phyloP scores from a whole-genome alignment of 2,888 invertebrate genomes.

The Selenia dentaria region DNA sequence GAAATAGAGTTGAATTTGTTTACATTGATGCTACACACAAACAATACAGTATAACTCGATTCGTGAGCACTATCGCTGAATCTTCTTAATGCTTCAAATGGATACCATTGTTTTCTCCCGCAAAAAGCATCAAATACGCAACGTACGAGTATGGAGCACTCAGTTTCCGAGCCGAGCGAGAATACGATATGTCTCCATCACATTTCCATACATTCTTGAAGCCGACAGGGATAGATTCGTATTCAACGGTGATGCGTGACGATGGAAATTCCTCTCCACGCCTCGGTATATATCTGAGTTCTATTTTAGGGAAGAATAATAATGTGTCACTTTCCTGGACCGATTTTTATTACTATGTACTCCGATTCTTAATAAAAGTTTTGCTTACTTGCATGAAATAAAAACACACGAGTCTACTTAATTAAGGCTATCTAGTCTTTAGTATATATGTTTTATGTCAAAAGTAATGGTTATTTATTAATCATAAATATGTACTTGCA shows the following conservation, averaged over 20 bases:
- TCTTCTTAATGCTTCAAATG: slow-evolving; percentile 63
- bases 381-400: too few relatives aligned
- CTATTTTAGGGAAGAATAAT: slow-evolving; percentile 20
- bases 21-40: slow-evolving; percentile 41
- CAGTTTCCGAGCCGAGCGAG: slow-evolving; percentile 57
- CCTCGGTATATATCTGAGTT: slow-evolving; percentile 38
- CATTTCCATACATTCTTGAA: slow-evolving; percentile 69
- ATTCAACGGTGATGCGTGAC: slow-evolving; percentile 62
- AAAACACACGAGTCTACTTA: too few relatives aligned
- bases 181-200: slow-evolving; percentile 76
- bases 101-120: slow-evolving; percentile 67
- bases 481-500: too few relatives aligned
- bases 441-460: too few relatives aligned
- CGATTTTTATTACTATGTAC: slow-evolving; percentile 8
- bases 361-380: too few relatives aligned
- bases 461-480: too few relatives aligned
- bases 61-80: slow-evolving; percentile 51
- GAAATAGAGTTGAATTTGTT: slow-evolving; percentile 30
- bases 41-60: slow-evolving; percentile 57
- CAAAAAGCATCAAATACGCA: slow-evolving; percentile 68
- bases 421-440: too few relatives aligned
- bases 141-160: slow-evolving; percentile 57
- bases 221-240: slow-evolving; percentile 57
- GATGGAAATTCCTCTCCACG: slow-evolving; percentile 51
- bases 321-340: slow-evolving; percentile 18